Base-by-base conservation (phyloP, 2,113 vertebrate species). In the Blennius ocellaris region DNA sequence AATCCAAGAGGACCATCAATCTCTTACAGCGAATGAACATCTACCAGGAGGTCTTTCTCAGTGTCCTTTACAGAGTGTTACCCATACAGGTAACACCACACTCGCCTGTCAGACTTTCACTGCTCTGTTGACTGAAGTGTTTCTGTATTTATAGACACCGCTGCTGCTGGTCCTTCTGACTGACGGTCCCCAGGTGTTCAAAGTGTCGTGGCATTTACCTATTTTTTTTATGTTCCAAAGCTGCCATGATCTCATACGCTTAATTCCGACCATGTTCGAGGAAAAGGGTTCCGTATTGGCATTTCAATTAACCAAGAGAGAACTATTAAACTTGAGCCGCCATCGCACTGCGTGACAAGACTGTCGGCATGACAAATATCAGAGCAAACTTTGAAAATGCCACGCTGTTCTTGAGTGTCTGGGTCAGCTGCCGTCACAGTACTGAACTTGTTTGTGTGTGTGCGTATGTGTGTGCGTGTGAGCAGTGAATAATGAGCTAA, bases 1-100 rank as follows among this genome's bases (percentile, higher is more conserved):
- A 99, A 90, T 98, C 97, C 82, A 95, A 95, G 94, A 95, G 95
- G 91, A 99, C 96, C 79, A 97, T 99, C 92, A 99, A 99, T 89
- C 95, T 99, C 88, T 94, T 99, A 66, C 95, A 97, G 83, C 93
- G 96, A 81, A 99, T 99, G 97, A 99, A 99, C 92, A 95, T 98
- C 91, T 99, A 99, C 93, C 97, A 99, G 82, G 97, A 99, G 84
- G 96, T 99, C 83, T 92, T 99, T 70, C 96, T 99, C 87, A 94
- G 96, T 67, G 83, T 96, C 81, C 93, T 98, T 61, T 99, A 98
- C 91, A 94, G 95, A 92, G 73, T 92, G 82, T 90, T 99, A 57
- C 96, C 96, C 70, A 89, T 99, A 78, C 95, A 98, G 96, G 97
- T 99, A 80, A 76, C 41, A 39, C 59, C 67, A 45, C 48, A 53